Conservation (phyloP, 2,113 vertebrate genomes). For the Mesoclemmys tuberculata region DNA sequence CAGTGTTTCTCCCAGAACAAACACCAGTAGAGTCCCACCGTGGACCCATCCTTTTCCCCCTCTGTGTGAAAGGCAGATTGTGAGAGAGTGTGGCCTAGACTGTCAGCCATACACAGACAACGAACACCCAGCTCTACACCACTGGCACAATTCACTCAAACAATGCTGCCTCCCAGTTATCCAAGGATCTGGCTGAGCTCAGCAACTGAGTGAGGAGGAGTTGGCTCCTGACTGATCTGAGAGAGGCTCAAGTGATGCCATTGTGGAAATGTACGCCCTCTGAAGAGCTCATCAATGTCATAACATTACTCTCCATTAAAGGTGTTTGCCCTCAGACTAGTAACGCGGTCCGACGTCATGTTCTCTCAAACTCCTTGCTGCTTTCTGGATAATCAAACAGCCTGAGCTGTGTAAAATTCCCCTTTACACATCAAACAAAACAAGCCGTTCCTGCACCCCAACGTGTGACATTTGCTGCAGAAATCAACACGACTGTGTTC, state of each 20-base stretch:
- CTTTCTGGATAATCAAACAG: background rate
- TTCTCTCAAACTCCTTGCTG: fast-evolving
- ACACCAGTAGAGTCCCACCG: too few relatives aligned
- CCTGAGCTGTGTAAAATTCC: background rate
- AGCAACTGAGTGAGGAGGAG: background rate
- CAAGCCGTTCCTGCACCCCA: background rate
- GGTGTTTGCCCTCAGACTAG: background rate
- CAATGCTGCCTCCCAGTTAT: background rate
- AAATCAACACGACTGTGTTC: background rate
- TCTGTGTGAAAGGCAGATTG: background rate
- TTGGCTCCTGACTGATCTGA: background rate
- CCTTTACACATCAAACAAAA: fast-evolving
- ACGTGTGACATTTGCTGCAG: background rate
- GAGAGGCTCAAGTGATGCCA: background rate
- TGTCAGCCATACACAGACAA: background rate
- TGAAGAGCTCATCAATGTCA: background rate
- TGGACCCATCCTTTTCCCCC: fast-evolving
- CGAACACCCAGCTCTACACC: background rate
- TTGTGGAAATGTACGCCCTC: background rate
- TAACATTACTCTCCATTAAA: background rate
- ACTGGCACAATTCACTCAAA: background rate
- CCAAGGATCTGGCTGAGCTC: background rate
- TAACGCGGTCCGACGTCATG: background rate
- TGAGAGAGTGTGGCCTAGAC: background rate
- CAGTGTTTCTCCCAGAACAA: background rate